Percentiles rank a stretch among this genome's conserved stretches.
phyloP scores from a whole-genome alignment of 1,140 invertebrate species.

The Orussus abietinus region DNA sequence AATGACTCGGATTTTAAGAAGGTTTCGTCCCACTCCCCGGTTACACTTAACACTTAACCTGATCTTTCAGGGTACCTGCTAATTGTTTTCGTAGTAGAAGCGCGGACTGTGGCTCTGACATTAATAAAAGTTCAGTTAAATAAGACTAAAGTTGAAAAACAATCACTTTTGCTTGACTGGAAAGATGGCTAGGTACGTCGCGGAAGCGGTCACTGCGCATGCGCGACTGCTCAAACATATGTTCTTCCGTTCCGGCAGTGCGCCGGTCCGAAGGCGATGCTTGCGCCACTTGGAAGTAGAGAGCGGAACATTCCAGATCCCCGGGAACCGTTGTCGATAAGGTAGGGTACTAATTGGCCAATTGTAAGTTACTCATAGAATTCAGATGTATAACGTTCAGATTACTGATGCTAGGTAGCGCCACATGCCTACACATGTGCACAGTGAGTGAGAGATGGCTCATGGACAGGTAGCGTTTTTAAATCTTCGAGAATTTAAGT shows the following conservation, averaged over 20 bases:
- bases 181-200: constrained; percentile 41
- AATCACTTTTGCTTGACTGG: constrained; percentile 51
- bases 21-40: constrained; percentile 9
- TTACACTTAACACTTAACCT: constrained; percentile 22
- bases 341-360: too few species aligned
- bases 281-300: too few species aligned
- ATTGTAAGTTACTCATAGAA: too few species aligned
- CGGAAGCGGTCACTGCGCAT: constrained; percentile 40
- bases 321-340: too few species aligned
- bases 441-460: too few species aligned
- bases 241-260: constrained; percentile 45
- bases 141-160: constrained; percentile 53
- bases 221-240: constrained; percentile 49
- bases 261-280: constrained; percentile 30
- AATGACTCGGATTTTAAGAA: constrained; percentile 32
- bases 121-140: constrained; percentile 63
- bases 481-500: too few species aligned
- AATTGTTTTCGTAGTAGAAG: constrained; percentile 92
- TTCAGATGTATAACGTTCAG: too few species aligned
- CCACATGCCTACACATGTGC: too few species aligned
- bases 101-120: constrained; percentile 93
- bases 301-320: too few species aligned
- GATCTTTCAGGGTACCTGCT: constrained; percentile 79
- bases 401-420: too few species aligned
- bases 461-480: too few species aligned